Evolutionary conservation across 92 coral and sea anemone species (phyloP).

Genomic region (Palythoa heliodiscus): DNA sequence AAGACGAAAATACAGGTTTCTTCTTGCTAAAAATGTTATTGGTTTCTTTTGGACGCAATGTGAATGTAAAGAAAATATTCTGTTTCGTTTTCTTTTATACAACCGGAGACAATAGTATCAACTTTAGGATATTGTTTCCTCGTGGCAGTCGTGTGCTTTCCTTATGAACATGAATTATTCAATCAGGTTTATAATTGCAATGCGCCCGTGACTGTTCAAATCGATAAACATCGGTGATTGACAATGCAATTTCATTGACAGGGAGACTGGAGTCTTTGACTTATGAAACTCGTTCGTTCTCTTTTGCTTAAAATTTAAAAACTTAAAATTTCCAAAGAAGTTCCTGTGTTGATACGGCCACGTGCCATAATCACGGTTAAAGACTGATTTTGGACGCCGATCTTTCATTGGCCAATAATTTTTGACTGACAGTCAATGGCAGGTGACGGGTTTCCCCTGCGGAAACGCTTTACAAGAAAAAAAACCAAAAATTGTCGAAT

Average conservation of each 20-base stretch:
- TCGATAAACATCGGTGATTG: not conserved
- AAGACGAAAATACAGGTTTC: not conserved
- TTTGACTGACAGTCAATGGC: constrained; percentile 13
- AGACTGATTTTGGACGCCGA: not conserved
- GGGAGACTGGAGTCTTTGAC: not conserved
- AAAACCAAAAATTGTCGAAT: not conserved
- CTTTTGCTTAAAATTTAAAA: no score
- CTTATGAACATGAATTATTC: constrained; percentile 28
- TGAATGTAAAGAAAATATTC: not conserved
- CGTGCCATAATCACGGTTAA: not conserved
- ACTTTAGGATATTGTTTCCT: constrained; percentile 15
- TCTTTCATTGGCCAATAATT: constrained; percentile 8
- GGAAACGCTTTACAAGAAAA: not conserved
- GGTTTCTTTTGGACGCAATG: not conserved
- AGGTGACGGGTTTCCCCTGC: constrained; percentile 45
- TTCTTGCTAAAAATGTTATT: not conserved
- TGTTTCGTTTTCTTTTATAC: constrained; percentile 12
- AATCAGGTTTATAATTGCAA: not conserved
- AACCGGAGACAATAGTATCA: constrained; percentile 21
- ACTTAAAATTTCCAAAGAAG: no score
- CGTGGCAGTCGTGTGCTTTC: constrained; percentile 47
- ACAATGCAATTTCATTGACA: not conserved
- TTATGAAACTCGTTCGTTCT: not conserved
- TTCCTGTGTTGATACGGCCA: not conserved
- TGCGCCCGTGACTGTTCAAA: not conserved